Evolutionary conservation across 2,797 vertebrate genomes (phyloP).

Genomic region (Cynopterus sphinx): DNA sequence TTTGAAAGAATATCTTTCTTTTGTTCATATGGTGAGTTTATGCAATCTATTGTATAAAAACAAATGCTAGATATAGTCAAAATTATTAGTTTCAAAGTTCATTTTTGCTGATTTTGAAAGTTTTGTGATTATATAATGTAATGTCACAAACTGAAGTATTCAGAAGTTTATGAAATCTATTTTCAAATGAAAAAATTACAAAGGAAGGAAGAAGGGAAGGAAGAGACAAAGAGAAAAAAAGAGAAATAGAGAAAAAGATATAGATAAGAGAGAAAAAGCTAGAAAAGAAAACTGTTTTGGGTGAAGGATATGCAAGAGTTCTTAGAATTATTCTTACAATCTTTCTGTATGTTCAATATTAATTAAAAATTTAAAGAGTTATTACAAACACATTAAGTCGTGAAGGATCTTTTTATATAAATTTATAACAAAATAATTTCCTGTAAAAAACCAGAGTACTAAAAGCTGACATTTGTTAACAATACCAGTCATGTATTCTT

Average conservation of each 20-base stretch:
- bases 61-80: neutral
- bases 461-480: neutral
- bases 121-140: neutral
- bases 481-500: neutral
- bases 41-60: neutral
- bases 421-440: neutral
- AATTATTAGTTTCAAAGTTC: neutral
- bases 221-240: neutral
- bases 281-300: neutral
- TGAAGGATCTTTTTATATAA: neutral
- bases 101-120: neutral
- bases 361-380: neutral
- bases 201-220: neutral
- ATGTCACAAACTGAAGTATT: neutral
- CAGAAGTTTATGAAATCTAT: neutral
- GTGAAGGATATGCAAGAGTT: neutral
- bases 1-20: neutral
- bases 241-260: neutral
- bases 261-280: neutral
- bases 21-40: neutral
- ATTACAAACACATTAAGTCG: neutral
- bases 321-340: neutral
- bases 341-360: neutral
- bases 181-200: neutral
- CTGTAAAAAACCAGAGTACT: neutral